These are phyloP conservation scores for human (Homo sapiens) DNA, from an alignment of 2,113 vertebrate genomes.

Conservation along the genomic window DNA sequence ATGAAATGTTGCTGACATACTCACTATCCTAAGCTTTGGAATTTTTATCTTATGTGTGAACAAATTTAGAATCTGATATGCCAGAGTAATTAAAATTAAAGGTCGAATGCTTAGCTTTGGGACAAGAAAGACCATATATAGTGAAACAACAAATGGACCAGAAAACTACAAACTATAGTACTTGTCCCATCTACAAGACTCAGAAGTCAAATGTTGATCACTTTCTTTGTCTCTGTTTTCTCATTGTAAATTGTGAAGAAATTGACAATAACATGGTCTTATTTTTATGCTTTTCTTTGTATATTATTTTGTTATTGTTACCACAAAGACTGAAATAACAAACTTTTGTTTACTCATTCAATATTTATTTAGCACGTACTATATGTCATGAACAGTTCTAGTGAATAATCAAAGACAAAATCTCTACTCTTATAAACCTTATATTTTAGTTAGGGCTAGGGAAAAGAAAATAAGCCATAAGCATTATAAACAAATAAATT, in stretches of 20 bases:
- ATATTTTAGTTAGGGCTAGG: background rate
- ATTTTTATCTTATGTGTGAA: background rate
- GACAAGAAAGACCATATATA: background rate
- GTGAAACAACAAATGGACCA: background rate
- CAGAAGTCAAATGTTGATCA: background rate
- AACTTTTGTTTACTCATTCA: background rate
- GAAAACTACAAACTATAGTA: background rate
- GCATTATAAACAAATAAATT: background rate
- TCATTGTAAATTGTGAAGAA: background rate
- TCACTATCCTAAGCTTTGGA: background rate
- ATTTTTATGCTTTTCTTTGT: background rate
- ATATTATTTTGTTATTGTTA: background rate
- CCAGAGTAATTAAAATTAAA: background rate
- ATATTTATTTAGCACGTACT: background rate
- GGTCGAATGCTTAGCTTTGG: background rate
- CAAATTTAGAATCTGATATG: background rate
- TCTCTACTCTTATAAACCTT: background rate
- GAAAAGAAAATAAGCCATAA: background rate
- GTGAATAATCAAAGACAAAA: background rate
- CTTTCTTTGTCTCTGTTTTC: background rate
- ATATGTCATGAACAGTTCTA: background rate
- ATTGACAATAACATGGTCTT: background rate
- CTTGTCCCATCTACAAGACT: background rate
- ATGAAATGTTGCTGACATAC: background rate
- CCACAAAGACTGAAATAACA: background rate